These are phyloP conservation scores for Lerema accius DNA, from an alignment of 1,140 invertebrate genomes.

Conservation along the genomic window DNA sequence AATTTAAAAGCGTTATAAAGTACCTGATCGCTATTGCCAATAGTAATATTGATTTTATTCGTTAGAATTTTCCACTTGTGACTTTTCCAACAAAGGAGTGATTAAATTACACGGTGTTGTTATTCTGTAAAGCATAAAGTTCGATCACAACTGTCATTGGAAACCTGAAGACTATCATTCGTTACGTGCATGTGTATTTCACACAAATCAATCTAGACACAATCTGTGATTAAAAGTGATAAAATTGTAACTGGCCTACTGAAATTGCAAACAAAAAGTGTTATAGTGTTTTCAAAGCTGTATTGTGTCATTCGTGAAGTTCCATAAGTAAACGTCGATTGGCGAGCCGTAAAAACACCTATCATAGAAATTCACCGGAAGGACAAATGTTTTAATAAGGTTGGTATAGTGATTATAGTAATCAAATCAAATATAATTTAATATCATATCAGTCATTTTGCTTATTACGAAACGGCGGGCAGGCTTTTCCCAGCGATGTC, in stretches of 20 bases:
- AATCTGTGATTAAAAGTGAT: slow-evolving; percentile 18
- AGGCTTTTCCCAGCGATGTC: slow-evolving; percentile 41
- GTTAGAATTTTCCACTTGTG: slow-evolving; percentile 56
- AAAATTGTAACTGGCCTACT: slow-evolving; percentile 39
- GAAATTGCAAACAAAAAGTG: slow-evolving; percentile 46
- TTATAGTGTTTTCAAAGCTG: slow-evolving; percentile 42
- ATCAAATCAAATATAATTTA: slow-evolving; percentile 26
- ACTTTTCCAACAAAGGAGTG: slow-evolving; percentile 54
- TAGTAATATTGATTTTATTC: slow-evolving; percentile 58
- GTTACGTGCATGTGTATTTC: slow-evolving; percentile 66
- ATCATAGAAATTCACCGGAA: slow-evolving; percentile 56
- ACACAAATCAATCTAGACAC: slow-evolving; percentile 45
- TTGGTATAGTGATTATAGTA: slow-evolving; percentile 48
- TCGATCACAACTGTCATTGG: slow-evolving; percentile 67
- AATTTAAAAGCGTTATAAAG: too few relatives aligned
- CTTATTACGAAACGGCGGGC: slow-evolving; percentile 44
- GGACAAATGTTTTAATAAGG: slow-evolving; percentile 79
- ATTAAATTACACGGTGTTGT: slow-evolving; percentile 56
- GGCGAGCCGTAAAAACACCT: slow-evolving; percentile 54
- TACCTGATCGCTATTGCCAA: slow-evolving; percentile 1
- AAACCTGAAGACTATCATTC: slow-evolving; percentile 60
- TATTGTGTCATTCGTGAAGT: slow-evolving; percentile 50
- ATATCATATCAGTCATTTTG: slow-evolving; percentile 33
- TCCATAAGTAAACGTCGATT: slow-evolving; percentile 44
- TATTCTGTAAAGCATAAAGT: slow-evolving; percentile 53